These are phyloP conservation scores for Litoditis marina DNA, from an alignment of 2,888 invertebrate species.

Conservation along the genomic window DNA sequence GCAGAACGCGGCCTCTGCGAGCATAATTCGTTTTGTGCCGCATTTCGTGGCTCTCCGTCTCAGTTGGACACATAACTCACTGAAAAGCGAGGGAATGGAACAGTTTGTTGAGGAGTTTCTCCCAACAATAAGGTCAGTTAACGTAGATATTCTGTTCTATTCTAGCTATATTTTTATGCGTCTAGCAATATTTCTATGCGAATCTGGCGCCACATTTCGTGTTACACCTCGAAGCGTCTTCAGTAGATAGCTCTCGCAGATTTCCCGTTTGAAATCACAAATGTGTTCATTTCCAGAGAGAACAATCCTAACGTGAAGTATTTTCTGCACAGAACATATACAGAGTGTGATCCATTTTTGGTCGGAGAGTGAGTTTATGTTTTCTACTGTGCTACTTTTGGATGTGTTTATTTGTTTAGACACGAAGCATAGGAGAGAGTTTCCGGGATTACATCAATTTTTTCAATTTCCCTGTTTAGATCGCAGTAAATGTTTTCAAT, in stretches of 20 bases:
- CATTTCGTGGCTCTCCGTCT: constrained; percentile 53
- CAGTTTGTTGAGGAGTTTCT: constrained; percentile 57
- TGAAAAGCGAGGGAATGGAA: constrained; percentile 56
- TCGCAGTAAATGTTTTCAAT: no score
- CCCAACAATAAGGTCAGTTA: constrained; percentile 50
- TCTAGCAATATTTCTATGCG: not conserved
- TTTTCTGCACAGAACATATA: constrained; percentile 46
- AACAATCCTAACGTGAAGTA: constrained; percentile 53
- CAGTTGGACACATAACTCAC: constrained; percentile 54
- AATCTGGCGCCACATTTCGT: not conserved
- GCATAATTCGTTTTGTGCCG: constrained; percentile 44
- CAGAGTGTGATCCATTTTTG: constrained; percentile 57
- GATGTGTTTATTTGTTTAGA: not conserved
- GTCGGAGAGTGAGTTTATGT: constrained; percentile 52
- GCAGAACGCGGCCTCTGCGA: constrained; percentile 43
- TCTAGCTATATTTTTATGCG: not conserved
- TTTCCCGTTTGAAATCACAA: no score
- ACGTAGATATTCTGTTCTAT: not conserved
- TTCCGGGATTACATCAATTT: no score
- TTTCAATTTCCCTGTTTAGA: no score
- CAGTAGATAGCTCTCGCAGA: no score
- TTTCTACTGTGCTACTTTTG: no score
- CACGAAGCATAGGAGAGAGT: not conserved
- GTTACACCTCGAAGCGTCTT: not conserved
- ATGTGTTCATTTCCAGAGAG: constrained; percentile 26